Base-by-base conservation (phyloP, 1,140 invertebrate genomes). In the Liolophura sinensis region DNA sequence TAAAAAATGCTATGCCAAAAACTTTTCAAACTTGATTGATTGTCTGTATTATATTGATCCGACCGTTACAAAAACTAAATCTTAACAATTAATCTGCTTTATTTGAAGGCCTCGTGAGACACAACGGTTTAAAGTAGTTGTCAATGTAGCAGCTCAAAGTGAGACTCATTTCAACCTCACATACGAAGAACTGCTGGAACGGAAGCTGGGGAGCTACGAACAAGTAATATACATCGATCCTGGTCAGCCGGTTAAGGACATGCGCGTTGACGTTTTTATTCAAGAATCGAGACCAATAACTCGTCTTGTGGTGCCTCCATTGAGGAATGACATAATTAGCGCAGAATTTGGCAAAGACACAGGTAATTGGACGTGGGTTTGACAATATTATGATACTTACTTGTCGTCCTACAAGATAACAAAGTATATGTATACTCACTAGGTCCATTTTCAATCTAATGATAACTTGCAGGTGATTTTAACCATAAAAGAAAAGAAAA, bases 221-320 rank as follows among this genome's bases (percentile, higher is more conserved):
- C 68, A 75, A 31, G 65, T 74, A 16, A 15, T 60, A 5, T 60
- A 60, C 59, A 49, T 60, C 15, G 47, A 60, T 46, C 59, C 59
- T 46, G 59, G 59, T 18, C 59, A 60, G 22, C 25, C 46, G 16
- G 59, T 60, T 25, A 11, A 25, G 20, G 59, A 60, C 59, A 18
- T 60, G 59, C 25, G 49, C 9, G 65, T 79, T 14, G 71, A 73
- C 31, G 70, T 80, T 3, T 64, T 54, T 24, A 73, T 80, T 22
- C 64, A 66, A 50, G 78, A 76, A 62, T 70, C 67, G n/a, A 64
- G 68, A 31, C 68, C 73, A 9, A 71, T 78, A 31, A 77, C 67
- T 12, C 63, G 60, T 22, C 54, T 72, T 5, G 51, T 51, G 24
- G 65, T 72, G 11, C 68, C 70, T 1, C 60, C 67, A 9, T 60